A percentile compares a stretch with the other conserved stretches of the same genome.
Evolutionary conservation across 2,797 vertebrate species (phyloP).

Genomic region (Pangasius sanitwongsei): DNA sequence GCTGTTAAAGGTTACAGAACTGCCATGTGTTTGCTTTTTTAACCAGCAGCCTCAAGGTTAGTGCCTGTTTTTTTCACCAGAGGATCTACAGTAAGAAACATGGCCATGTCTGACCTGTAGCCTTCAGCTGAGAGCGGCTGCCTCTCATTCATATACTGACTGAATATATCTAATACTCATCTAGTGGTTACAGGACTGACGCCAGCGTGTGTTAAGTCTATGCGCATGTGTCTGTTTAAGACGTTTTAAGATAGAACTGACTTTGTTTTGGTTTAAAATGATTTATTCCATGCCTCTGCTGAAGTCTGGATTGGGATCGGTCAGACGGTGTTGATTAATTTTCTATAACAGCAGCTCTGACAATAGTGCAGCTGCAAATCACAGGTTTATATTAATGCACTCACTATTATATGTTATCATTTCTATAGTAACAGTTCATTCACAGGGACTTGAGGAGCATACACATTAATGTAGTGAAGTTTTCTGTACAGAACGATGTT

Average conservation of each 20-base stretch:
- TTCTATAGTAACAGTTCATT: too few species aligned
- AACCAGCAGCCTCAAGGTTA: slow-evolving; percentile 44
- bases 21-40: slow-evolving; percentile 39
- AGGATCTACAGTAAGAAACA: slow-evolving; percentile 22
- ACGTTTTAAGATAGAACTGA: too few species aligned
- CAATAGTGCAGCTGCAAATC: too few species aligned
- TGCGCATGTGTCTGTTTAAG: neutral
- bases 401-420: too few species aligned
- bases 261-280: too few species aligned
- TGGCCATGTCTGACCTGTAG: slow-evolving; percentile 4
- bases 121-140: neutral
- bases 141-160: neutral
- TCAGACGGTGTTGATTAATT: neutral
- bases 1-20: slow-evolving; percentile 41
- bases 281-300: too few species aligned
- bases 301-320: neutral
- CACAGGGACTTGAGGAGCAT: too few species aligned
- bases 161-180: neutral
- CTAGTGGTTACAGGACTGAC: neutral
- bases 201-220: neutral
- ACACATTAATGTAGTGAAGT: too few species aligned
- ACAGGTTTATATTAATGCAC: too few species aligned
- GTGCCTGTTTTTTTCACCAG: slow-evolving; percentile 19
- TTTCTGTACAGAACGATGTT: neutral
- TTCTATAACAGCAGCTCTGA: neutral